Evolutionary conservation across 2,797 vertebrate species (phyloP).

Genomic region (Sciurus carolinensis): DNA sequence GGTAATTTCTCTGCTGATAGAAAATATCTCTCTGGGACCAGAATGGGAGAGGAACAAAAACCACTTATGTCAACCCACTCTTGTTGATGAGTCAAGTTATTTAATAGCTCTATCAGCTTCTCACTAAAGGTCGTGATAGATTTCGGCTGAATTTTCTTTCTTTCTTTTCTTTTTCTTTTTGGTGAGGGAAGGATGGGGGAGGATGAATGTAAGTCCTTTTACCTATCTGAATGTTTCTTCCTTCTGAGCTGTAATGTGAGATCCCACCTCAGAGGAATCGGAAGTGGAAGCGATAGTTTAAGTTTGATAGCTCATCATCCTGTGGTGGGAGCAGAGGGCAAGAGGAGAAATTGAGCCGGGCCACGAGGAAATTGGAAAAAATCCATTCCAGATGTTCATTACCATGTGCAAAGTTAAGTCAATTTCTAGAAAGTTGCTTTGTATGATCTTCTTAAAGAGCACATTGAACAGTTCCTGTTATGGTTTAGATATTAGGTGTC

Average conservation of each 20-base stretch:
- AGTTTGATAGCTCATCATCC: slow-evolving; percentile 54
- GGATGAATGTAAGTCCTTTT: slow-evolving; percentile 66
- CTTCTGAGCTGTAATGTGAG: slow-evolving; percentile 67
- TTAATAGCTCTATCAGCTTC: slow-evolving; percentile 58
- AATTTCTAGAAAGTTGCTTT: slow-evolving; percentile 11
- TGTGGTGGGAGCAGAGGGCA: slow-evolving; percentile 38
- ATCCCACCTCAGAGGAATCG: not conserved
- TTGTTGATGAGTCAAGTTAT: slow-evolving; percentile 60
- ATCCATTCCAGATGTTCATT: not conserved
- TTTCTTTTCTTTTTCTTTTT: not conserved
- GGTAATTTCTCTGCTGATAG: slow-evolving; percentile 63
- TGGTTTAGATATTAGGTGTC: no score
- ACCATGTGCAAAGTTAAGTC: not conserved
- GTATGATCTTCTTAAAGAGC: not conserved
- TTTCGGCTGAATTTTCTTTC: slow-evolving; percentile 61
- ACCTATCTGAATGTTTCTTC: slow-evolving; percentile 36
- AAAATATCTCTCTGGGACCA: slow-evolving; percentile 14
- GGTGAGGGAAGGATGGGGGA: not conserved
- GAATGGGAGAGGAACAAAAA: slow-evolving; percentile 49
- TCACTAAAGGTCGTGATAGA: slow-evolving; percentile 70
- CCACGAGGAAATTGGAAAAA: not conserved
- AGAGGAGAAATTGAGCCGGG: not conserved
- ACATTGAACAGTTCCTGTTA: not conserved
- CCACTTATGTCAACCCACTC: slow-evolving; percentile 46
- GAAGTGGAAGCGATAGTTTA: slow-evolving; percentile 70